These are phyloP conservation scores for Pseudomugil tenellus DNA, from an alignment of 2,797 vertebrate genomes.

Conservation along the genomic window DNA sequence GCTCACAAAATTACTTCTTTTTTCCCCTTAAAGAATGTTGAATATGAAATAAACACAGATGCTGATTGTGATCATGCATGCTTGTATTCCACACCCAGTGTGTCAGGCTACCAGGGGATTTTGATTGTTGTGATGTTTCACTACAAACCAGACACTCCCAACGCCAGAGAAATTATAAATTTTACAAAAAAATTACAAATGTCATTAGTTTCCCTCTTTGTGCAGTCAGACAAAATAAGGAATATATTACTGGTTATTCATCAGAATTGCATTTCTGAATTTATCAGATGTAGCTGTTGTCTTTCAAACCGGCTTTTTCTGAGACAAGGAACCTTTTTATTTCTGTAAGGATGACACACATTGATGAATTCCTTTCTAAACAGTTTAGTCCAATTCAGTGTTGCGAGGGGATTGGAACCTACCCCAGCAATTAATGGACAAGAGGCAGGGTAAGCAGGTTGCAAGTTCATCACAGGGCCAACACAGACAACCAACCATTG, in stretches of 20 bases:
- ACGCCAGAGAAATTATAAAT: no score
- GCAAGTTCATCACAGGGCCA: no score
- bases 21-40: not conserved
- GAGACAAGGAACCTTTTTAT: not conserved
- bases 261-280: not conserved
- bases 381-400: no score
- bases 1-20: not conserved
- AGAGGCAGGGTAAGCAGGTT: no score
- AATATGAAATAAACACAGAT: constrained; percentile 31
- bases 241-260: not conserved
- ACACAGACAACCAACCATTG: no score
- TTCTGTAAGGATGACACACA: not conserved
- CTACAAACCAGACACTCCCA: constrained; percentile 55
- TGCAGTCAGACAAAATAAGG: not conserved
- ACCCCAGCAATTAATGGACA: no score
- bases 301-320: not conserved
- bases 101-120: constrained; percentile 16
- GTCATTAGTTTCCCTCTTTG: constrained; percentile 16
- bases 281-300: not conserved
- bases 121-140: constrained; percentile 27
- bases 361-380: rapidly evolving
- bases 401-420: no score
- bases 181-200: constrained; percentile 6
- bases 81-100: constrained; percentile 8
- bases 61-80: constrained; percentile 13